Evolutionary conservation across 2,888 invertebrate species (phyloP).

Genomic region (Tachystola acroxantha): DNA sequence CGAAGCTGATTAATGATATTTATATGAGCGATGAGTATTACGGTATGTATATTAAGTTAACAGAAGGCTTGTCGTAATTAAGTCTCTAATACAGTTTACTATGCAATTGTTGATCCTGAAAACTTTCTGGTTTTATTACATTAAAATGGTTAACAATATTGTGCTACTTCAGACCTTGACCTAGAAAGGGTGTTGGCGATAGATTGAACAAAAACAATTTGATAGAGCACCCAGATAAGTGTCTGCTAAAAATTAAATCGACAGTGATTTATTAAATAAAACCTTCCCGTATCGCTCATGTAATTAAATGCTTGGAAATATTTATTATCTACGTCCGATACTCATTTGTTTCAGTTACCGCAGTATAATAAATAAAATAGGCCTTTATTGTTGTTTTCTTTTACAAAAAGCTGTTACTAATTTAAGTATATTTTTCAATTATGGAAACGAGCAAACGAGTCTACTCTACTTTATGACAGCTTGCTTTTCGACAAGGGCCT

Average conservation of each 20-base stretch:
- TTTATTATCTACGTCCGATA: neutral
- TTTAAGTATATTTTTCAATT: no score
- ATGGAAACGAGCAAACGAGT: no score
- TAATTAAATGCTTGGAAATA: neutral
- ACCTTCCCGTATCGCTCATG: slow-evolving; percentile 21
- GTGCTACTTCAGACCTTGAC: slow-evolving; percentile 14
- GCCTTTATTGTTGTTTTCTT: no score
- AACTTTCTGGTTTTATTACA: no score
- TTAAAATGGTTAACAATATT: slow-evolving; percentile 1
- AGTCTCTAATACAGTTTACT: no score
- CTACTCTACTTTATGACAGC: no score
- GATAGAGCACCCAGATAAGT: slow-evolving; percentile 55
- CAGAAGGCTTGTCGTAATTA: no score
- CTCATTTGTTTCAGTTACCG: neutral
- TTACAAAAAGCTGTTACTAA: no score
- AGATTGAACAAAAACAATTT: slow-evolving; percentile 28
- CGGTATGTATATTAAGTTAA: no score
- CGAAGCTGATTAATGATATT: slow-evolving; percentile 96
- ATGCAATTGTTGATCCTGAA: no score
- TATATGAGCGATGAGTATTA: slow-evolving; percentile 98
- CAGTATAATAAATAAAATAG: no score
- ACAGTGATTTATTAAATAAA: slow-evolving; percentile 38
- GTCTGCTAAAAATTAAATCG: slow-evolving; percentile 29
- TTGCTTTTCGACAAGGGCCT: no score
- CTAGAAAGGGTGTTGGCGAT: neutral